Evolutionary conservation across 2,888 invertebrate species (phyloP).

Genomic region (Camptogramma bilineatum): DNA sequence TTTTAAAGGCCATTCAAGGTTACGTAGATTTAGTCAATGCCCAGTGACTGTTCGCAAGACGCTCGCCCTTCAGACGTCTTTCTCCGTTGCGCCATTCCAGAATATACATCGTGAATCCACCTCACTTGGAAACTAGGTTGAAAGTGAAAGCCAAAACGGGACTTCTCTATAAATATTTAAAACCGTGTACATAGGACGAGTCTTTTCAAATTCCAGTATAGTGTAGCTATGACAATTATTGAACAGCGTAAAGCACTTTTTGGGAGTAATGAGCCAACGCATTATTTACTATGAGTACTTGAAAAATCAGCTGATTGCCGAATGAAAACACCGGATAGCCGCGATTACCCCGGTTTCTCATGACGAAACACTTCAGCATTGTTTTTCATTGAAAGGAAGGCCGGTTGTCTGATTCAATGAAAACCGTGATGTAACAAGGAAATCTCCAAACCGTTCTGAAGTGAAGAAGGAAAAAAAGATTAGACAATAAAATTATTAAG

Average conservation of each 20-base stretch:
- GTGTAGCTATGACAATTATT: not conserved
- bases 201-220: not conserved
- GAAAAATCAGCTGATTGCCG: constrained; percentile 49
- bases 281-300: constrained; percentile 23
- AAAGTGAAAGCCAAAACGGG: constrained; percentile 20
- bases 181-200: constrained; percentile 3
- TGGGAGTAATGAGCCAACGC: not conserved
- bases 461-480: not conserved
- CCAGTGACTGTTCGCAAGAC: constrained; percentile 9
- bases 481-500: not conserved
- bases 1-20: constrained; percentile 6
- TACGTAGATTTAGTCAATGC: constrained; percentile 4
- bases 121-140: constrained; percentile 17
- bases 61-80: constrained; percentile 8
- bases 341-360: constrained; percentile 58
- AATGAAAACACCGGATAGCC: constrained; percentile 61
- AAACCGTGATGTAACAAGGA: constrained; percentile 7
- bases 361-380: constrained; percentile 51
- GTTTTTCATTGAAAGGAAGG: constrained; percentile 47
- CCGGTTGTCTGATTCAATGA: constrained; percentile 3
- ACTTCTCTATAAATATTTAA: constrained; percentile 10
- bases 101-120: constrained; percentile 8
- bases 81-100: constrained; percentile 11
- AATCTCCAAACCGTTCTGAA: constrained; percentile 4
- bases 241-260: not conserved